Evolutionary conservation across 2,113 vertebrate genomes (phyloP), one percentile per base, ranked within the genome.

Genomic region (Carlito syrichta): DNA sequence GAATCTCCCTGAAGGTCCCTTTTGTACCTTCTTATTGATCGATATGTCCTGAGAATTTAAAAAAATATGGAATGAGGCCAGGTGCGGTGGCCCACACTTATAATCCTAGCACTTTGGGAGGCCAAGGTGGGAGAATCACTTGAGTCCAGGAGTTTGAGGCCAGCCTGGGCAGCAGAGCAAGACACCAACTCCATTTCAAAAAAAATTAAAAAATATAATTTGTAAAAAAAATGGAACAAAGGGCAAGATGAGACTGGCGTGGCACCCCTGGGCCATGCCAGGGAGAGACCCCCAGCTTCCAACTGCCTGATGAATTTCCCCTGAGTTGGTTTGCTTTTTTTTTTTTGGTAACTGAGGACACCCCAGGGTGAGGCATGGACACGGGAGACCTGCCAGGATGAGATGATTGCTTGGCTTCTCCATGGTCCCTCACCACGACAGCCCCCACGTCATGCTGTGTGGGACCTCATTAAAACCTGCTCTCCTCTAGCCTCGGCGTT

Each of bases 381-480:
- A 6, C 1, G 14, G 73, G 27, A 69, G 25, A 40, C 52, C 25
- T 27, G 45, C 43, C 32, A 62, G 25, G 38, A 71, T 14, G 56
- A 52, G 78, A 11, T 45, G 84, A 56, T 86, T 95, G 85, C 95
- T 90, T 95, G 91, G 90, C 96, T 25, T n/a, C 77, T 58, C 60
- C 27, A 1, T 11, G 94, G 73, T 13, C 60, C 32, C 86, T 86
- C 27, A 38, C 40, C 7, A 35, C 1, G 1, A 3, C 38, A 69
- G 66, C 62, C 90, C 32, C 56, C 48, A 77, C 54, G 9, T 1
- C 58, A 25, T 5, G 9, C 50, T 27, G 50, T 91, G 96, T 77
- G 6, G 16, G 69, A 92, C 66, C 90, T 97, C 84, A 48, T 97
- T 89, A 93, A 84, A 94, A 83, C 76, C 58, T 71, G 52, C 79